These are phyloP conservation scores for Peromyscus maniculatus DNA, from an alignment of 2,113 vertebrate species.

Conservation along the genomic window DNA sequence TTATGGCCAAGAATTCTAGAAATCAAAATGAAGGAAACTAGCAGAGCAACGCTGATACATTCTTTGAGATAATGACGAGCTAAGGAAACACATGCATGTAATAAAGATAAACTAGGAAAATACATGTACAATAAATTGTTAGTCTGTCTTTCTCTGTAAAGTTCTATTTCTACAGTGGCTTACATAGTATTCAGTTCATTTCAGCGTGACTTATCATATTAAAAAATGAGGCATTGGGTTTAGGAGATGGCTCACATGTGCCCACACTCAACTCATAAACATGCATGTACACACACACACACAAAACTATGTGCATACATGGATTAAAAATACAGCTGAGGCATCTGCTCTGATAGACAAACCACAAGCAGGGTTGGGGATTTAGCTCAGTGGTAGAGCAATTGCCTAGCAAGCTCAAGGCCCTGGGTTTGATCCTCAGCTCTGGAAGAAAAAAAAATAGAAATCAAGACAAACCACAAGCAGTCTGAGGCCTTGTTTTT, in stretches of 20 bases:
- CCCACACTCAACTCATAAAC: background rate
- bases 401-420: too few species aligned
- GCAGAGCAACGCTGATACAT: background rate
- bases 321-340: background rate
- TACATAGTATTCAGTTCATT: background rate
- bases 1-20: constrained; percentile 18
- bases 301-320: background rate
- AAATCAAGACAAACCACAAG: background rate
- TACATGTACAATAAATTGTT: background rate
- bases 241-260: background rate
- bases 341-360: background rate
- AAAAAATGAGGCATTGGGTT: background rate
- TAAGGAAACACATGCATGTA: background rate
- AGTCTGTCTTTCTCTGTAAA: background rate
- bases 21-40: constrained; percentile 25
- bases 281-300: background rate
- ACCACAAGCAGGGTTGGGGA: background rate
- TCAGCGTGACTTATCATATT: background rate
- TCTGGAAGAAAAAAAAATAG: too few species aligned
- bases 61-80: constrained; percentile 39
- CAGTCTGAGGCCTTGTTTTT: background rate
- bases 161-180: background rate
- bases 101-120: background rate
- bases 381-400: too few species aligned
- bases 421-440: too few species aligned